A percentile compares a stretch with the other conserved stretches of the same genome.
phyloP scores from a whole-genome alignment of 2,113 vertebrate species.

The Phaethon lepturus region DNA sequence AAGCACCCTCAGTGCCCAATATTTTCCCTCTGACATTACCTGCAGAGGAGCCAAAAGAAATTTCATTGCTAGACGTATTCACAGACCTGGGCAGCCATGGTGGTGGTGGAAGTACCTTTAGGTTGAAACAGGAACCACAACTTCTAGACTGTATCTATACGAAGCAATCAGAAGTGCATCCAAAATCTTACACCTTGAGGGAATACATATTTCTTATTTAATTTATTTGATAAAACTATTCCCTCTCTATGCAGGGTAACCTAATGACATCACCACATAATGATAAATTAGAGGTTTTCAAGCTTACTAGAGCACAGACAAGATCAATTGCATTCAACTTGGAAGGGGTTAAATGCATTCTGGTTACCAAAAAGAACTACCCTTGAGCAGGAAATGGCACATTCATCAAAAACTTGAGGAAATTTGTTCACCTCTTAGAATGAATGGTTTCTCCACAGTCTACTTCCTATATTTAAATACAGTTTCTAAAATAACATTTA shows the following conservation, averaged over 20 bases:
- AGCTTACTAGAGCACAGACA: neutral
- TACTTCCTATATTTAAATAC: neutral
- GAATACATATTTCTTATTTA: neutral
- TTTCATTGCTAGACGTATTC: neutral
- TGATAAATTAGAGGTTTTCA: neutral
- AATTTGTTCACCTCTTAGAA: neutral
- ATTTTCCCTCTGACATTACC: neutral
- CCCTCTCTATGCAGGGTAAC: neutral
- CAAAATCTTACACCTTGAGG: neutral
- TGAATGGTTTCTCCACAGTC: neutral
- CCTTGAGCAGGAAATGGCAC: neutral
- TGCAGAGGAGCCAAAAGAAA: neutral
- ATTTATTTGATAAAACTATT: neutral
- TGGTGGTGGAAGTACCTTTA: neutral
- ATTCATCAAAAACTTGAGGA: neutral
- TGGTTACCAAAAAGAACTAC: neutral
- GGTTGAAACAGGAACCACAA: neutral
- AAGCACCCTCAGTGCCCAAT: neutral
- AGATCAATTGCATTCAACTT: neutral
- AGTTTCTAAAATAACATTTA: constrained; percentile 15
- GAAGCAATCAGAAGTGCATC: neutral
- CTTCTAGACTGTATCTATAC: neutral
- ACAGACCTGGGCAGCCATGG: neutral
- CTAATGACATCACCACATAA: neutral
- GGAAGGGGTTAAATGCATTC: neutral